Conservation (phyloP, 2,113 vertebrate species). For the Camelus bactrianus region DNA sequence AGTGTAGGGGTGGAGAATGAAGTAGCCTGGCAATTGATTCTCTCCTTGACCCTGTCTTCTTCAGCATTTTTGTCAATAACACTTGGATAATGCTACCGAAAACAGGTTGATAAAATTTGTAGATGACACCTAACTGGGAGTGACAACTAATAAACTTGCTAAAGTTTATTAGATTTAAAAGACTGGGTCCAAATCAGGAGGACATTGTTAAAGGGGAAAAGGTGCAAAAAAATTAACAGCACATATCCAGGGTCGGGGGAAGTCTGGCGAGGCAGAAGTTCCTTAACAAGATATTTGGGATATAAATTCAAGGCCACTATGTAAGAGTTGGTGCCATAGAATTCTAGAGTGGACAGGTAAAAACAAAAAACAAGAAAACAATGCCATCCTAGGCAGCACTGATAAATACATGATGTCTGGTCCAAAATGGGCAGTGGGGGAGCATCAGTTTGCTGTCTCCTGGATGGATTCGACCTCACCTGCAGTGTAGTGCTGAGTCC, state of each 20-base stretch:
- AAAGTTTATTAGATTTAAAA: neutral
- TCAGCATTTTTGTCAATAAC: conserved; percentile 28
- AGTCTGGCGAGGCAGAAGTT: neutral
- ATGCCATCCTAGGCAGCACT: neutral
- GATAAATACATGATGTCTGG: neutral
- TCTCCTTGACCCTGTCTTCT: neutral
- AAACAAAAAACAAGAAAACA: neutral
- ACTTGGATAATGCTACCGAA: conserved; percentile 26
- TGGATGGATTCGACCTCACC: neutral
- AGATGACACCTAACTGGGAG: neutral
- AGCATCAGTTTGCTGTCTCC: neutral
- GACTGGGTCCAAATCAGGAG: neutral
- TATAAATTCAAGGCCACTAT: conserved; percentile 45
- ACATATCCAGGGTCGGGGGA: neutral
- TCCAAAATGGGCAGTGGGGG: neutral
- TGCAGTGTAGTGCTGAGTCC: neutral
- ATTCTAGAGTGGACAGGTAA: neutral
- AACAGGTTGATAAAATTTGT: neutral
- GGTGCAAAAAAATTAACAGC: neutral
- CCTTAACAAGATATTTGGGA: neutral
- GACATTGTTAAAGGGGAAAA: neutral
- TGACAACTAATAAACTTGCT: neutral
- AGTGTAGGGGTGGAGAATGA: neutral
- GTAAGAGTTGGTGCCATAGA: neutral
- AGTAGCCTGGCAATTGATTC: neutral